Base-by-base conservation (phyloP, 2,888 invertebrate genomes). In the Drosophila quinaria region DNA sequence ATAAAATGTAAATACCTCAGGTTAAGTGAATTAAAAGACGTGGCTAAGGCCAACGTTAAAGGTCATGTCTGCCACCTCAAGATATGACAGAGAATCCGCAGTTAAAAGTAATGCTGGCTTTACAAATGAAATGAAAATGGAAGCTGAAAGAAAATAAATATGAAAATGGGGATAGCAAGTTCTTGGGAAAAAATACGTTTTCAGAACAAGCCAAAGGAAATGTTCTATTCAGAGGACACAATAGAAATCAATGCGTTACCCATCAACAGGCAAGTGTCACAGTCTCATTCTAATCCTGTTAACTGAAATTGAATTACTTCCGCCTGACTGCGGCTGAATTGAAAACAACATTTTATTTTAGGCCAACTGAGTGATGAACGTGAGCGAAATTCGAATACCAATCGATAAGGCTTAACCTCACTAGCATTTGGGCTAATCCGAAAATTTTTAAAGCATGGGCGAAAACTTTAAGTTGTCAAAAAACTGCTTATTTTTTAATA, bases 231-330 rank as follows among this genome's bases (percentile, higher is more conserved):
- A 33, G 15, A 2, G 22, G 31, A 13, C 17, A 11, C 22, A 42
- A 17, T 31, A 65, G 50, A 66, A 65, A 60, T 65, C 81, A 63
- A 49, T 47, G 44, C 59, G 41, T 55, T 61, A n/a, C 41, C 42
- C 60, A 44, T 13, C 54, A 59, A 35, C 35, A 15, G 60, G 46
- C 76, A 76, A 80, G 60, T 61, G 73, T 65, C 75, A 68, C 52
- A 46, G 44, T 37, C 65, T 50, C 56, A 59, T 29, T 44, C 13
- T 54, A 70, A 84, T 64, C 64, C 79, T 41, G 55, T 80, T 64
- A 67, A 54, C 33, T 55, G 39, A 71, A 85, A 81, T 84, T 71
- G 70, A 64, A 86, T 84, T 84, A 90, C 51, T 88, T 60, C 76
- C 83, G 66, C 87, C 59, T 82, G 76, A 82, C 80, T 79, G 89